phyloP scores from a whole-genome alignment of 2,113 vertebrate species.

The Helogale parvula region DNA sequence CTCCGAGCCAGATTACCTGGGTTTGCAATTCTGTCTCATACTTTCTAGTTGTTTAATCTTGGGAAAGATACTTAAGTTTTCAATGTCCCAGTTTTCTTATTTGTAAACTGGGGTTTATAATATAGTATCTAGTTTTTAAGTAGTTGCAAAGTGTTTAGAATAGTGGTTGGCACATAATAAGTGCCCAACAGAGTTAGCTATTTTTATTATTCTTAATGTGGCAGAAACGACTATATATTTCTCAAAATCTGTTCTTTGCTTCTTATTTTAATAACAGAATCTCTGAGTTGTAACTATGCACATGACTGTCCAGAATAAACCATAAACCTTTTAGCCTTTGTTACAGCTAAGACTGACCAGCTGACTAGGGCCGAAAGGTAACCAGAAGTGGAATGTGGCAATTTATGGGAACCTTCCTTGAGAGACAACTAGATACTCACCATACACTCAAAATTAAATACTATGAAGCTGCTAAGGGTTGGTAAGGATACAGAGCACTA shows the following conservation, averaged over 20 bases:
- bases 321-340: neutral
- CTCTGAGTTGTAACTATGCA: slow-evolving; percentile 18
- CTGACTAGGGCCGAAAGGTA: neutral
- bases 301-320: neutral
- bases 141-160: neutral
- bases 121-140: neutral
- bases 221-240: neutral
- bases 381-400: neutral
- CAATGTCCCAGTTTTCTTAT: slow-evolving; percentile 25
- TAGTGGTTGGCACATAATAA: neutral
- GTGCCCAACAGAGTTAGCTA: slow-evolving; percentile 21
- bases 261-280: neutral
- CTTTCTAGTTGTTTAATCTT: slow-evolving; percentile 34
- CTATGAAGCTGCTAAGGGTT: slow-evolving; percentile 6
- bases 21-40: slow-evolving; percentile 18
- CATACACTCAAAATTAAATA: slow-evolving; percentile 25
- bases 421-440: neutral
- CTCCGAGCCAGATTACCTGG: neutral
- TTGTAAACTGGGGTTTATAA: neutral
- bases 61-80: neutral
- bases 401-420: neutral
- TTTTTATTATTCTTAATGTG: slow-evolving; percentile 24
- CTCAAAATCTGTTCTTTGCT: neutral
- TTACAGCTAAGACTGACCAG: neutral
- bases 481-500: neutral